Evolutionary conservation across 1,140 invertebrate genomes (phyloP), one percentile per base, ranked within the genome.

Genomic region (Paralvinella palmiformis): DNA sequence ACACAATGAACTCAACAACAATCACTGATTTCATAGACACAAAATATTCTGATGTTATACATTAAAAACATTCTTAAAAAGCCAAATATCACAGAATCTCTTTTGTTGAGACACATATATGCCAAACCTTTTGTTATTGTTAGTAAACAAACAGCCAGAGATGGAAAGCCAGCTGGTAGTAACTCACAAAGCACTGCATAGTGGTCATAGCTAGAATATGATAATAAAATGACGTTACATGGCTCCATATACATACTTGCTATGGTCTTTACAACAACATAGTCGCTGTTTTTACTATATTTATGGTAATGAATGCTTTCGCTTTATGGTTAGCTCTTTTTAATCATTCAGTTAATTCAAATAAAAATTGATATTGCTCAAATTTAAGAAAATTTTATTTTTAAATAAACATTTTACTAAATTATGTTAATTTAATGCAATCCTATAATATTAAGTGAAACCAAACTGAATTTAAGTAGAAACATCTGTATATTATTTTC

Each of bases 141-240:
- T 22, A 71, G 65, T 33, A 89, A 75, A 76, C 85, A 87, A 1
- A 88, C 71, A 1, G 84, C 85, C 3, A 92, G 77, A 0, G 88
- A 88, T 6, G 95, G 95, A 60, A 98, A 79, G 2, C 88, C 86
- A 0, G 84, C 82, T 15, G 88, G 88, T 7, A 99, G 78, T 5
- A 96, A 79, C 81, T 99, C 96, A 77, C 92, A 96, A 17, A 97
- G 83, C 0, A 91, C 87, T 3, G 92, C 91, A 83, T 93, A 92
- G 77, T 98, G 95, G 78, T 95, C 92, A 74, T 92, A 96, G 68
- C 88, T 80, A 36, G 63, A 63, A 62, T 17, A 61, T 7, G 7
- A 17, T 35, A 35, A 15, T 15, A 1, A 29, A 32, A 13, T 17
- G 10, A 17, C 32, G 7, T 17, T 35, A 58, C 10, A 10, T 41